Evolutionary conservation across 2,888 invertebrate genomes (phyloP), one percentile per base, ranked within the genome.

Genomic region (Imbricaverruca yamaguchii): DNA sequence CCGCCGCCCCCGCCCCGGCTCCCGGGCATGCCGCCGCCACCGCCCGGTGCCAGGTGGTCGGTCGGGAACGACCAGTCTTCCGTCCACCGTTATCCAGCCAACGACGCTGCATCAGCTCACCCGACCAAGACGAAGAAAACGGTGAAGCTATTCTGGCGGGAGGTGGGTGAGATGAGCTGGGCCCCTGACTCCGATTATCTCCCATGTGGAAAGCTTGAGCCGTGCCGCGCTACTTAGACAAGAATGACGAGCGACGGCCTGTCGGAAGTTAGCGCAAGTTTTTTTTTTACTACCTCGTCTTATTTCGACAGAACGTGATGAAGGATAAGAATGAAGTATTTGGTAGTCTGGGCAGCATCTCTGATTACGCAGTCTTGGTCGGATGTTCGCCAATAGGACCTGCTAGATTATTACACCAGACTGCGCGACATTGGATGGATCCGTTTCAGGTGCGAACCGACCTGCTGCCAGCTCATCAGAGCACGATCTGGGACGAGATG

Each of bases 121-220:
- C 74, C 79, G 11, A 56, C 80, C 23, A 96, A 96, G 87, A 96
- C 93, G 86, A 97, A 97, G 88, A 96, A 98, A 87, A 98, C 98
- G 55, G 94, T 99, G 21, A 97, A 97, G 88, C 89, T 99, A 81
- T 99, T 99, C 88, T 99, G 99, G 99, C 94, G 94, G 86, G 97
- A 98, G 88, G 88, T 90, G 1, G 86, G 87, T 80, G 3, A 8
- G n/a, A 23, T 13, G n/a, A 15, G 12, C 9, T 39, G 39, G 39
- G 39, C 39, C 39, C 4, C 39, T 65, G 25, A 25, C 80, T 57
- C 25, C n/a, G 18, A 53, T 80, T 74, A 2, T 39, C 10, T 21
- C 18, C 3, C 80, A 80, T 57, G 59, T 80, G 57, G 39, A 59
- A 23, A n/a, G 39, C 39, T 39, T 39, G 39, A 39, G 39, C 39